A percentile compares a stretch with the other conserved stretches of the same genome.
phyloP scores from a whole-genome alignment of 2,113 vertebrate species.

The Mustela lutreola region DNA sequence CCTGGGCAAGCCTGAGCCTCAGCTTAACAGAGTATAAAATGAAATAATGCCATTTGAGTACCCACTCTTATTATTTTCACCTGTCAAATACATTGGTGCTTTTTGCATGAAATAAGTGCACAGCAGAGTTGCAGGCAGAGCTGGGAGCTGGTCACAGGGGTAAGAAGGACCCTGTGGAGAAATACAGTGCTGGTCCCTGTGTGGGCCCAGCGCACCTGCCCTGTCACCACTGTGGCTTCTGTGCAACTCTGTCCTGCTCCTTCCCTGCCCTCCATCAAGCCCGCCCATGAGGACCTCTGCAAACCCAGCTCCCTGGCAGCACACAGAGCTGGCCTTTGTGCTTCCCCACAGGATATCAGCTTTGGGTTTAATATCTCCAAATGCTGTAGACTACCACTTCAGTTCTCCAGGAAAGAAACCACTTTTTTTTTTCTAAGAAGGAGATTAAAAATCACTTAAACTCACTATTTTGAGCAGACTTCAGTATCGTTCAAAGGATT shows the following conservation, averaged over 20 bases:
- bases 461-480: background rate
- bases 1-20: background rate
- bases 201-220: background rate
- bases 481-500: background rate
- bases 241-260: background rate
- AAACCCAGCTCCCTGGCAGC: background rate
- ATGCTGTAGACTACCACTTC: background rate
- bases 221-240: background rate
- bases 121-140: background rate
- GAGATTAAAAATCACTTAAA: background rate
- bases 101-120: background rate
- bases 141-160: background rate
- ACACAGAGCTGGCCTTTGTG: constrained; percentile 6
- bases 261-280: background rate
- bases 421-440: background rate
- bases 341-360: background rate
- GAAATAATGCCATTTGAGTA: background rate
- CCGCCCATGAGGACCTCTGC: background rate
- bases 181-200: background rate
- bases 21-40: background rate
- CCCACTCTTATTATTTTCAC: background rate
- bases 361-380: background rate
- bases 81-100: background rate
- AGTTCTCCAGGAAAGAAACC: background rate
- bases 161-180: background rate